phyloP scores from a whole-genome alignment of 2,797 vertebrate genomes.

The Triplophysa bombifrons region DNA sequence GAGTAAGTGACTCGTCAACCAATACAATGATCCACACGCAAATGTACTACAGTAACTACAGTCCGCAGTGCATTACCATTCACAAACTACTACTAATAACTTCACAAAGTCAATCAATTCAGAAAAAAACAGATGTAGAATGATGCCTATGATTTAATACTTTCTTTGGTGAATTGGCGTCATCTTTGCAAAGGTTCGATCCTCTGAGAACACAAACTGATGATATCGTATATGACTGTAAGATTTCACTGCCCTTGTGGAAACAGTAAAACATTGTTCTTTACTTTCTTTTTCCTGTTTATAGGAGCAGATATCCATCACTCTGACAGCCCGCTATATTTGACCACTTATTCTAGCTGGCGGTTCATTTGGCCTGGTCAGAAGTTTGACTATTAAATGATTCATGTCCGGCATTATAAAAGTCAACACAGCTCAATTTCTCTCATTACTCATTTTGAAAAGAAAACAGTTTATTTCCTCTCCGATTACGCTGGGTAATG shows the following conservation, averaged over 20 bases:
- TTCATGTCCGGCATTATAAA: constrained; percentile 49
- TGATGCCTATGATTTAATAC: neutral
- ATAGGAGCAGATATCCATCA: constrained; percentile 46
- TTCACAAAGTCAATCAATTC: neutral
- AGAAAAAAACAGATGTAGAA: neutral
- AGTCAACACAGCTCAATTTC: constrained; percentile 38
- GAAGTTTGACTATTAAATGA: constrained; percentile 37
- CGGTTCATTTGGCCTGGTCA: constrained; percentile 56
- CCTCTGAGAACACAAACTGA: neutral
- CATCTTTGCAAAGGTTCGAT: too few relatives aligned
- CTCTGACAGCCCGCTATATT: constrained; percentile 49
- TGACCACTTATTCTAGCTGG: constrained; percentile 47
- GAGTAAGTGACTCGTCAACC: constrained; percentile 7
- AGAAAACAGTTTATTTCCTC: constrained; percentile 45
- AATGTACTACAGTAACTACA: constrained; percentile 6
- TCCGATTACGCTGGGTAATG: constrained; percentile 17
- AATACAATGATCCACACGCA: constrained; percentile 8
- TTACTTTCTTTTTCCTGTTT: constrained; percentile 21
- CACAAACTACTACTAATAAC: neutral
- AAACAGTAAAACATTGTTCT: constrained; percentile 34
- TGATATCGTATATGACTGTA: neutral
- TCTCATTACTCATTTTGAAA: constrained; percentile 38
- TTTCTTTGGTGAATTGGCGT: too few relatives aligned
- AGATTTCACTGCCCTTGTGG: neutral
- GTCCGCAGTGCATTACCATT: neutral